Evolutionary conservation across 2,113 vertebrate genomes (phyloP), one percentile per base, ranked within the genome.

Genomic region (Grantiella picta): DNA sequence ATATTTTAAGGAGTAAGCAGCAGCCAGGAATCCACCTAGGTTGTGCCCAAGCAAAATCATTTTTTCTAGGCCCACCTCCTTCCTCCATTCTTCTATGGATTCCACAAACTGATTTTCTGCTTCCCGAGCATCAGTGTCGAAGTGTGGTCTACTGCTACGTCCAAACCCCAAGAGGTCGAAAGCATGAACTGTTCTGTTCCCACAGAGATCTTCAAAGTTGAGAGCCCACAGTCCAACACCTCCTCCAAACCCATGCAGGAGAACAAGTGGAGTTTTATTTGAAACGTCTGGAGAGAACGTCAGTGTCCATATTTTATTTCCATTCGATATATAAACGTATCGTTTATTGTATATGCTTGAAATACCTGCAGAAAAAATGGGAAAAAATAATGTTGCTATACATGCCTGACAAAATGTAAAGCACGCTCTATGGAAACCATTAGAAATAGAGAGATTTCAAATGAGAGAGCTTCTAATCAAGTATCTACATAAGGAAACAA

Each of bases 21-120:
- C 98, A 90, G 99, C 98, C 97, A 99, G 96, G 96, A 98, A 99
- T 71, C 99, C 99, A 90, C 99, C 99, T 47, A 99, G 95, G 95
- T 99, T 99, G 97, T 99, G 99, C 40, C 99, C 99, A 50, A 99
- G 98, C 90, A 99, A 94, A 89, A 99, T 98, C 98, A 99, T 98
- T 84, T 97, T 97, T 90, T 99, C 98, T 97, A 99, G 88, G 36
- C 98, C 98, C 38, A 99, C 42, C 11, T 98, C 98, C 42, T 91
- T 97, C 86, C 99, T 98, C 99, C 99, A 99, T 78, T 99, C 98
- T 91, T 99, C 99, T 70, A 99, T 98, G 47, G 99, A 99, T 68
- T 99, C 98, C 94, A 99, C 98, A 98, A 99, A 99, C 97, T 99
- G 98, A 53, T 98, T 98, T 97, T 99, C 99, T 25, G 98, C 99